Evolutionary conservation across 2,113 vertebrate genomes (phyloP).

Genomic region (Caranx ignobilis): DNA sequence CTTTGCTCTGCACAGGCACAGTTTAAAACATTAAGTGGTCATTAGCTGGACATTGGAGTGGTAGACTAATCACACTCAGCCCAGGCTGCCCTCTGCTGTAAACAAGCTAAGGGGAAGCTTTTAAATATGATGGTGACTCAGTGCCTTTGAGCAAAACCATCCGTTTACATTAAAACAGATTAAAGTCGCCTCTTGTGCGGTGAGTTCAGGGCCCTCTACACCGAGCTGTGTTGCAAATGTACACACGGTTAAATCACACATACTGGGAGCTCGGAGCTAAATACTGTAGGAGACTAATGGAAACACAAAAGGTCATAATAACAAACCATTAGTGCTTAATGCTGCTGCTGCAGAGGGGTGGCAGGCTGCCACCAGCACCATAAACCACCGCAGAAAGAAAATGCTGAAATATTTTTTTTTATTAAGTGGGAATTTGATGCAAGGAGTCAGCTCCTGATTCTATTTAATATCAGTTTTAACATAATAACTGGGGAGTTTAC

Average conservation of each 20-base stretch:
- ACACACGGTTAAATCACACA: slow-evolving; percentile 90
- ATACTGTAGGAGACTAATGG: slow-evolving; percentile 88
- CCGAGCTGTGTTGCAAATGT: slow-evolving; percentile 84
- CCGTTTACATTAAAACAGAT: slow-evolving; percentile 85
- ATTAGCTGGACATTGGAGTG: slow-evolving; percentile 72
- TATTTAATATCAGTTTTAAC: neutral
- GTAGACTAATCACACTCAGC: slow-evolving; percentile 75
- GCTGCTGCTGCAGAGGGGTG: slow-evolving; percentile 83
- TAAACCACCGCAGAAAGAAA: slow-evolving; percentile 1
- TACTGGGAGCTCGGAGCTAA: slow-evolving; percentile 59
- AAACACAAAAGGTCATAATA: slow-evolving; percentile 96
- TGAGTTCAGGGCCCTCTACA: slow-evolving; percentile 79
- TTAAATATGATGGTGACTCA: slow-evolving; percentile 74
- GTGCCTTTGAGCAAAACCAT: slow-evolving; percentile 65
- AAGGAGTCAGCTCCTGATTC: neutral
- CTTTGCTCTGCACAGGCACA: slow-evolving; percentile 8
- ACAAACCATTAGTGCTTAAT: slow-evolving; percentile 92
- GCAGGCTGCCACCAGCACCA: slow-evolving; percentile 50
- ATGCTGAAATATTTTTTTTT: neutral
- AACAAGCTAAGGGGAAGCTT: slow-evolving; percentile 78
- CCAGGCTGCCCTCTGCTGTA: slow-evolving; percentile 69
- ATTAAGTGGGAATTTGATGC: neutral
- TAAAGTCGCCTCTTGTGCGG: slow-evolving; percentile 88
- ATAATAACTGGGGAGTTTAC: neutral
- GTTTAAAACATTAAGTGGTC: slow-evolving; percentile 68